phyloP scores from a whole-genome alignment of 1,140 invertebrate genomes.

The Oncopodura yosiiana region DNA sequence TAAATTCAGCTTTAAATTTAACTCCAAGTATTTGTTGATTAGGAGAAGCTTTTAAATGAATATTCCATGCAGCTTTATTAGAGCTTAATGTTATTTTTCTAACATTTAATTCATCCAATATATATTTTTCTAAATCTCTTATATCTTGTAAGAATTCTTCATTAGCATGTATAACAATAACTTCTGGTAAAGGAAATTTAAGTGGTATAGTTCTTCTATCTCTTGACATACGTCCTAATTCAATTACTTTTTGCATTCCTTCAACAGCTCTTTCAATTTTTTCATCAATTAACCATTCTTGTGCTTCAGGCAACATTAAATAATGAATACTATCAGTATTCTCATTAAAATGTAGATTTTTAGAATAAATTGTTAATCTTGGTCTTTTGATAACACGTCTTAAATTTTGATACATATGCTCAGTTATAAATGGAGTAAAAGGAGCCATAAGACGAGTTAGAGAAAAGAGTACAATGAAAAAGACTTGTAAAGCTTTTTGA shows the following conservation, averaged over 20 bases:
- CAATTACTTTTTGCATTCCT: conserved; percentile 90
- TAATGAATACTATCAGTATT: conserved; percentile 69
- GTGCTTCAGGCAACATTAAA: conserved; percentile 70
- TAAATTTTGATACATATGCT: conserved; percentile 89
- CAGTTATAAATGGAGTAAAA: conserved; percentile 94
- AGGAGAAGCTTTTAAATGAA: conserved; percentile 84
- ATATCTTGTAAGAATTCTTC: conserved; percentile 68
- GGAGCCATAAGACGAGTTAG: conserved; percentile 91
- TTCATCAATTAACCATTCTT: conserved; percentile 62
- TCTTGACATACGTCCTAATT: conserved; percentile 80
- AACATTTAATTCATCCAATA: conserved; percentile 91
- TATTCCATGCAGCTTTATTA: conserved; percentile 88
- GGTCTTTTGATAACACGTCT: conserved; percentile 44
- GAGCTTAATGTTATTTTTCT: conserved; percentile 73
- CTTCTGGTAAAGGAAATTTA: conserved; percentile 93
- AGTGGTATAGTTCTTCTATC: conserved; percentile 88
- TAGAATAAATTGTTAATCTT: no score
- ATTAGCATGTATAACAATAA: conserved; percentile 88
- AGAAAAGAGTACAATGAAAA: conserved; percentile 77
- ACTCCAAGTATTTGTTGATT: conserved; percentile 80
- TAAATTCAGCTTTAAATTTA: conserved; percentile 81
- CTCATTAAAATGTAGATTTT: conserved; percentile 39
- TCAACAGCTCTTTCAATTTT: conserved; percentile 81
- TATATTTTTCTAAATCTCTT: conserved; percentile 68
- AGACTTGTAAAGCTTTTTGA: conserved; percentile 68